phyloP scores from a whole-genome alignment of 2,797 vertebrate genomes.

The Oryzias dopingdopingensis region DNA sequence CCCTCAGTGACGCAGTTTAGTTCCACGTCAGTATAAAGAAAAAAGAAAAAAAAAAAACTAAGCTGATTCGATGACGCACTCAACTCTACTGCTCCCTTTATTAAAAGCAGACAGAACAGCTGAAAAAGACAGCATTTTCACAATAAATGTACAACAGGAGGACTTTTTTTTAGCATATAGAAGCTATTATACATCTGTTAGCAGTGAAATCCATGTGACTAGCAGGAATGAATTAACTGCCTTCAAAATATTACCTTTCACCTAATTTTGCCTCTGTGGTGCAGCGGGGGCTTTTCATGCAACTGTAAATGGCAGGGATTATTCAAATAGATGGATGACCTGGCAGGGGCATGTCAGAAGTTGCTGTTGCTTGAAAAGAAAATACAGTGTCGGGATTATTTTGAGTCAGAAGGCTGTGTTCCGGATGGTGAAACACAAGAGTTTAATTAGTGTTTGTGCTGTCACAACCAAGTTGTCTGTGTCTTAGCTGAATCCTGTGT shows the following conservation, averaged over 20 bases:
- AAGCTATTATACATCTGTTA: conserved; percentile 1
- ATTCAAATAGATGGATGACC: conserved; percentile 49
- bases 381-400: conserved; percentile 25
- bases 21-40: conserved; percentile 46
- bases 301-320: conserved; percentile 40
- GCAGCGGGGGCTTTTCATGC: conserved; percentile 33
- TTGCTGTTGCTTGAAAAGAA: conserved; percentile 55
- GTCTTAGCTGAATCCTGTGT: conserved; percentile 40
- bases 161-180: conserved; percentile 10
- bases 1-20: conserved; percentile 56
- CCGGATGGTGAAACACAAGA: conserved; percentile 60
- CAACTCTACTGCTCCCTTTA: conserved; percentile 6
- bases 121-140: background rate
- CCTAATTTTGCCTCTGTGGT: conserved; percentile 37
- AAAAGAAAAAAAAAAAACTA: conserved; percentile 37
- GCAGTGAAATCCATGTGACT: conserved; percentile 8
- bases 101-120: conserved; percentile 7
- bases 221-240: conserved; percentile 7
- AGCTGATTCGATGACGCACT: conserved; percentile 47
- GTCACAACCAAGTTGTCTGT: conserved; percentile 56
- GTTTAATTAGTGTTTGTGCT: conserved; percentile 67
- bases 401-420: conserved; percentile 52
- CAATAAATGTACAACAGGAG: background rate
- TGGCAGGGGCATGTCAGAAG: conserved; percentile 56
- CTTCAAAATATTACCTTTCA: conserved; percentile 56